Base-by-base conservation (phyloP, 1,140 invertebrate genomes). In the Diorhabda sublineata region DNA sequence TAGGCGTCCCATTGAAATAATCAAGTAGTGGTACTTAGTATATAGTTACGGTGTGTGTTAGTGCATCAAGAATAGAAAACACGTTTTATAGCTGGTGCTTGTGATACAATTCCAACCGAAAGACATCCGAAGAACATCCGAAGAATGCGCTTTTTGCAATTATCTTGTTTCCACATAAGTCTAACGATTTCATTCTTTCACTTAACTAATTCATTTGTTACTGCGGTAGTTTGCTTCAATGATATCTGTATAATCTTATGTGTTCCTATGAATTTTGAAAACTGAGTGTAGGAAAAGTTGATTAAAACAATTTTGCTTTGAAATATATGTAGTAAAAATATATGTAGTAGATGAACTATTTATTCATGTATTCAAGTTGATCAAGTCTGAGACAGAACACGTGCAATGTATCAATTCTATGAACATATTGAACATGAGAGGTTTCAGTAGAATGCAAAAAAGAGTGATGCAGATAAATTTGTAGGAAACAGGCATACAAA, bases 1-100 rank as follows among this genome's bases (percentile, higher is more conserved):
- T 65, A 65, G 64, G 64, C 64, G 64, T 65, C n/a, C 64, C 64
- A 65, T 65, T 65, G 47, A 61, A 61, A 67, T 67, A 60, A 67
- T 67, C 66, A 58, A 45, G 66, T 67, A 67, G 66, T 61, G 9
- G 9, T 9, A 44, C n/a, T 56, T n/a, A 9, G 58, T 67, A 47
- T 67, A 64, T 41, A 7, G n/a, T 60, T 67, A 60, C 58, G 26
- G 58, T 67, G 59, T 67, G 58, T 57, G 66, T 61, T 60, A 67
- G 11, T 3, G 58, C 66, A 67, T 67, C 47, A 61, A 52, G 58
- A 59, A 67, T 60, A 67, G 66, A 60, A 67, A 61, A 67, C 66
- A 67, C 66, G 66, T 67, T 67, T 67, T 67, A 67, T 67, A 26
- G 58, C 66, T 58, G 44, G 64, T 65, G 58, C 64, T 65, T 65